Evolutionary conservation across 2,113 vertebrate species (phyloP), one percentile per base, ranked within the genome.

Genomic region (Pelmatolapia mariae): DNA sequence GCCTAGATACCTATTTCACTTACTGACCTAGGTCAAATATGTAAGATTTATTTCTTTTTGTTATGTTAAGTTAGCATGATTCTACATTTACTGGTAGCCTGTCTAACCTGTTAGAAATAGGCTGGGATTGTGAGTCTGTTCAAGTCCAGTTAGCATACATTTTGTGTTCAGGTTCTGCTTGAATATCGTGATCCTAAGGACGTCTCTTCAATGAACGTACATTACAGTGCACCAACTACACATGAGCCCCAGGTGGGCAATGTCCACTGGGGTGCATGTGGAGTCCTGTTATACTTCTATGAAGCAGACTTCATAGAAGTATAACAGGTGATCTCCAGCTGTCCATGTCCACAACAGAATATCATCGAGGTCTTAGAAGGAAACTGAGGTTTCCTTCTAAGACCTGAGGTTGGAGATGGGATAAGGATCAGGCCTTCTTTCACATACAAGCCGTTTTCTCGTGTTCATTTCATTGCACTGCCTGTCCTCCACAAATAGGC

Each of bases 181-280:
- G 61, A 66, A n/a, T 38, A 66, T 38, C 0, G 6, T 38, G 61
- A 38, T 38, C 2, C 61, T 66, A 66, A 66, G 61, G 33, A 66
- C 4, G 2, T 38, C 19, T 36, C 10, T 38, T 38, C 36, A 45
- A 16, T 4, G 0, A 71, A 16, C 0, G 0, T 73, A 43, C 22
- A 18, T 73, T 26, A 43, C 38, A 73, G 3, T 43, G 22, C 66
- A 45, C n/a, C 22, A 45, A 15, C n/a, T 24, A 71, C n/a, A 24
- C 36, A 24, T 43, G 66, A 24, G 66, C 36, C 38, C n/a, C 38
- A 71, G 66, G 61, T 63, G 59, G 59, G 0, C 2, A 1, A 36
- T n/a, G 10, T 63, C 18, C 31, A n/a, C 31, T 63, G 31, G 6
- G 1, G 4, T 7, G 18, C 31, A 63, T 63, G 16, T 63, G 9